These are phyloP conservation scores for Sturmia bella DNA, from an alignment of 2,888 invertebrate species.

Conservation along the genomic window DNA sequence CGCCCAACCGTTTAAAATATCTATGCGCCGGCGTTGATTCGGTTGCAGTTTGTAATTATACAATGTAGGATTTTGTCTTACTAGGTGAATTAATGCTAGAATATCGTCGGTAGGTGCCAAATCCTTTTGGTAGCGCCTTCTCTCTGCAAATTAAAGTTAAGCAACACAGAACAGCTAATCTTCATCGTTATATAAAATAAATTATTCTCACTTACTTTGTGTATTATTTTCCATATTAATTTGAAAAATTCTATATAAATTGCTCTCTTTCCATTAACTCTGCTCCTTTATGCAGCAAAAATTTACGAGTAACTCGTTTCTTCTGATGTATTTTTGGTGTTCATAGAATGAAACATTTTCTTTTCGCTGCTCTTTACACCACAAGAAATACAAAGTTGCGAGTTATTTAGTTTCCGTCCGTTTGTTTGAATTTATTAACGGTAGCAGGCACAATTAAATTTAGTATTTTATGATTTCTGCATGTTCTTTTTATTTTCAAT, in stretches of 20 bases:
- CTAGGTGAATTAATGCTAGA: slow-evolving; percentile 77
- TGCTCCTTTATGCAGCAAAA: slow-evolving; percentile 39
- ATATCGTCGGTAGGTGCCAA: slow-evolving; percentile 78
- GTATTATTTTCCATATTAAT: slow-evolving; percentile 66
- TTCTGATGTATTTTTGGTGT: slow-evolving; percentile 40
- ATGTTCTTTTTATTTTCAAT: neutral
- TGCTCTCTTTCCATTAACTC: slow-evolving; percentile 13
- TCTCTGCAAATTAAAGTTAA: slow-evolving; percentile 71
- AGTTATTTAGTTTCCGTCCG: slow-evolving; percentile 67
- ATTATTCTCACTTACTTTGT: slow-evolving; percentile 60
- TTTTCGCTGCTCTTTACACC: slow-evolving; percentile 59
- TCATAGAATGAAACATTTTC: slow-evolving; percentile 52
- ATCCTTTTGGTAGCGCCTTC: slow-evolving; percentile 79
- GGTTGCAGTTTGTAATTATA: slow-evolving; percentile 80
- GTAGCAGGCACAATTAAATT: neutral
- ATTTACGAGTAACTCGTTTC: slow-evolving; percentile 68
- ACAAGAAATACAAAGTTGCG: slow-evolving; percentile 42
- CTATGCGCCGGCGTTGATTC: slow-evolving; percentile 77
- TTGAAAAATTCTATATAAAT: slow-evolving; percentile 1
- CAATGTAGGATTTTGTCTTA: slow-evolving; percentile 78
- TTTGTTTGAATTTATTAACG: slow-evolving; percentile 58
- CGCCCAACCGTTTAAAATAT: slow-evolving; percentile 78
- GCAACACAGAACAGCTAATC: neutral
- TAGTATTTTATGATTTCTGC: neutral
- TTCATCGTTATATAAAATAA: neutral